Evolutionary conservation across 2,797 vertebrate genomes (phyloP), one percentile per base, ranked within the genome.

Genomic region (Acrocephalus scirpaceus): DNA sequence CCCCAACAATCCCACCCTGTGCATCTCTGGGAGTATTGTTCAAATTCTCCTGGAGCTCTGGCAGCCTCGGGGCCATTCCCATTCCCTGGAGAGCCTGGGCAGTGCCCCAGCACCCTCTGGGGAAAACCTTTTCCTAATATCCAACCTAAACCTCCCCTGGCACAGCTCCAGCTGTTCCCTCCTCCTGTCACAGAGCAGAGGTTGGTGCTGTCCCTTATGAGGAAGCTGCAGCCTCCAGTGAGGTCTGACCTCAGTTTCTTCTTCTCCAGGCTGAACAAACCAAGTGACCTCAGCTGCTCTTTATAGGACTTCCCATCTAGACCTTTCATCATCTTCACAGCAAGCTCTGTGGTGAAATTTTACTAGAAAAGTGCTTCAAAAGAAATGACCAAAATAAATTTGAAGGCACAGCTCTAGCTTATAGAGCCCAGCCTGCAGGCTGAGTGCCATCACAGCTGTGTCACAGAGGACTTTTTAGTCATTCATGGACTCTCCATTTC

Each of bases 21-120:
- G 19, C 71, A 58, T 38, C n/a, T 40, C 40, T 72, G 73, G 2
- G 1, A 78, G 40, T 0, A 1, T 0, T 72, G 5, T 4, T 30
- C 60, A 48, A 72, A 78, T 1, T 0, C 30, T 48, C 15, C 47
- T 20, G 30, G 40, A 84, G 53, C 34, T 71, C 36, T 53, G 38
- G 42, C 47, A 48, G 66, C 40, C 34, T 42, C 0, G 3, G 60
- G 45, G 47, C 66, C 0, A 2, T 60, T 26, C 36, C 58, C 51
- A 40, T 38, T 34, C 38, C n/a, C 58, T 58, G 57, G 64, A 11
- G 50, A 76, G 50, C 16, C 20, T 50, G 65, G 5, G 11, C 72
- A 83, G 38, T 65, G 65, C 53, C 25, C 19, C 26, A 78, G 30
- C 30, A 73, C 27, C 19, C 11, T 67, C 47, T 23, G 18, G 13